Conservation (phyloP, 2,888 invertebrate species). For the Arrhopalites spinosus region DNA sequence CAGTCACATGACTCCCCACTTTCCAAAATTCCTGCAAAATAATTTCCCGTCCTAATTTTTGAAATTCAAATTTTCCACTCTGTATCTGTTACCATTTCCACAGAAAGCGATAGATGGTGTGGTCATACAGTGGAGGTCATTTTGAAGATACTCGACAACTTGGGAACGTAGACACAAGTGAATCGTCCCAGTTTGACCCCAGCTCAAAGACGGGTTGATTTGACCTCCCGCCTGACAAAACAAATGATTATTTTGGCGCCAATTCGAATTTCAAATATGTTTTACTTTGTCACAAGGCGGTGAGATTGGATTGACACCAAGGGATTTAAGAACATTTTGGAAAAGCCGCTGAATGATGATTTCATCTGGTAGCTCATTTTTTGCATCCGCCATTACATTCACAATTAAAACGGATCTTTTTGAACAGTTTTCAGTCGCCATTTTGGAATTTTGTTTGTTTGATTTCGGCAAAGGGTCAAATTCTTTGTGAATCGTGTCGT, state of each 20-base stretch:
- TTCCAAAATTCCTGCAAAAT: slow-evolving; percentile 9
- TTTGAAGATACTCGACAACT: neutral
- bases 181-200: neutral
- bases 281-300: neutral
- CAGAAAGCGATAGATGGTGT: neutral
- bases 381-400: neutral
- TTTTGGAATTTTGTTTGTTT: no score
- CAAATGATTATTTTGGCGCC: neutral
- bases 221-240: neutral
- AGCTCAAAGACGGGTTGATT: neutral
- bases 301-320: neutral
- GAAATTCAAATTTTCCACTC: neutral
- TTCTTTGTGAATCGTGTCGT: no score
- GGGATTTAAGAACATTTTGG: neutral
- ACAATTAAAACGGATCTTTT: neutral
- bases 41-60: neutral
- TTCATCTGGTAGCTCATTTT: neutral
- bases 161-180: neutral
- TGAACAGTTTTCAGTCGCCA: neutral
- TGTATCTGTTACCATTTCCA: slow-evolving; percentile 18
- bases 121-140: neutral
- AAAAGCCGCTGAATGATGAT: slow-evolving; percentile 1
- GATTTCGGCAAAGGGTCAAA: neutral
- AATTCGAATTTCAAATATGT: neutral
- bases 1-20: slow-evolving; percentile 13